Evolutionary conservation across 1,140 invertebrate species (phyloP).

Genomic region (Drosophila ficusphila): DNA sequence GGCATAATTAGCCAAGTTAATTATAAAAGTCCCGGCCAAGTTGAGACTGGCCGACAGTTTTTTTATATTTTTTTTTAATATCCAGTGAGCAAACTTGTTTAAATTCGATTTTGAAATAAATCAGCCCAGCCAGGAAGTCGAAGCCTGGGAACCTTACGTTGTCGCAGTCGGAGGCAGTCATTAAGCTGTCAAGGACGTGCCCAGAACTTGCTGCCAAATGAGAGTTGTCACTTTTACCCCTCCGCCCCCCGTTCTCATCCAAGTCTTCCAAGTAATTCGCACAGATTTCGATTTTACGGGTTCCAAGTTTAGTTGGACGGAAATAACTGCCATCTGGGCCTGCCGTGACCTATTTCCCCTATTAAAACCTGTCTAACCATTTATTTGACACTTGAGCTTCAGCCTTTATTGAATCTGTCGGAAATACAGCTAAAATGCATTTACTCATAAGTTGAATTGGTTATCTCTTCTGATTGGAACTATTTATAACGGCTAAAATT

Average conservation of each 20-base stretch:
- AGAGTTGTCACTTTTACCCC: slow-evolving; percentile 48
- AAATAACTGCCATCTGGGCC: slow-evolving; percentile 9
- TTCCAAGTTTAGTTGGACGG: slow-evolving; percentile 19
- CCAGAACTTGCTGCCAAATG: slow-evolving; percentile 41
- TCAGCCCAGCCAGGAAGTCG: slow-evolving; percentile 29
- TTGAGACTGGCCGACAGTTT: slow-evolving; percentile 26
- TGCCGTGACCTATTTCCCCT: slow-evolving; percentile 19
- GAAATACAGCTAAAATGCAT: slow-evolving; percentile 32
- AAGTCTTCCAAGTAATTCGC: background rate
- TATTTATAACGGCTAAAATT: background rate
- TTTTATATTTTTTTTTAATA: background rate
- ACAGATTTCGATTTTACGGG: background rate
- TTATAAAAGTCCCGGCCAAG: slow-evolving; percentile 63
- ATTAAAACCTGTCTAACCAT: slow-evolving; percentile 8
- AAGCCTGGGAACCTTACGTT: slow-evolving; percentile 1
- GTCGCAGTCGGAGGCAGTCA: slow-evolving; percentile 36
- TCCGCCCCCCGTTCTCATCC: background rate
- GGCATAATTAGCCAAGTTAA: slow-evolving; percentile 77
- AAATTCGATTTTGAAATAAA: slow-evolving; percentile 70
- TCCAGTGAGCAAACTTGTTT: slow-evolving; percentile 57
- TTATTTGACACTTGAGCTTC: slow-evolving; percentile 11
- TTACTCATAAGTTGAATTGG: background rate
- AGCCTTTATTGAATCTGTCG: background rate
- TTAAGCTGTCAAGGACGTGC: slow-evolving; percentile 59
- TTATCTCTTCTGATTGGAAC: background rate